These are phyloP conservation scores for Cherax quadricarinatus DNA, from an alignment of 1,140 invertebrate species.

Conservation along the genomic window DNA sequence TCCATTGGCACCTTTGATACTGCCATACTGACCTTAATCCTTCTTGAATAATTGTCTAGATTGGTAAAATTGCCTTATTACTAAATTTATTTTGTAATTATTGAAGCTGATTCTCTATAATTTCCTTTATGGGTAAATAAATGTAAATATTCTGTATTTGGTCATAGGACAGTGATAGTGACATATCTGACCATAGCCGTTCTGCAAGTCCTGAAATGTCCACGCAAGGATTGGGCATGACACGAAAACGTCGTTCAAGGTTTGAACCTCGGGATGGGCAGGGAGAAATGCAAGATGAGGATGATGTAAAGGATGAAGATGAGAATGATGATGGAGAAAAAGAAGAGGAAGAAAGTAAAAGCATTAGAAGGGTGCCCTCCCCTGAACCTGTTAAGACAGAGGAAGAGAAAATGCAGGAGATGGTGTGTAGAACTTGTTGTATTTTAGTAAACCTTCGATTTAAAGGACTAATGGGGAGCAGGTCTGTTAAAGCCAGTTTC, in stretches of 20 bases:
- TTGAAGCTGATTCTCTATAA: no score
- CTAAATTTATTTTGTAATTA: no score
- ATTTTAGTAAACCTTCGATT: no score
- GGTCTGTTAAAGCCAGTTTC: no score
- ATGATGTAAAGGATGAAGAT: slow-evolving; percentile 19
- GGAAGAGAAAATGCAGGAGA: slow-evolving; percentile 71
- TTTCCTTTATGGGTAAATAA: background rate
- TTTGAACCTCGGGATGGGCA: slow-evolving; percentile 39
- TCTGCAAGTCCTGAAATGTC: slow-evolving; percentile 30
- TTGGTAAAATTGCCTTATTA: no score
- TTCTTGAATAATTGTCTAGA: no score
- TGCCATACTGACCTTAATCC: no score
- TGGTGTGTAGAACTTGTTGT: slow-evolving; percentile 45
- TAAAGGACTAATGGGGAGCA: no score
- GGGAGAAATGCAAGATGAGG: slow-evolving; percentile 10
- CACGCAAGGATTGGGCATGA: slow-evolving; percentile 41
- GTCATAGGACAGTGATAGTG: slow-evolving; percentile 79
- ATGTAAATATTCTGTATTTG: background rate
- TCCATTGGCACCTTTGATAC: no score
- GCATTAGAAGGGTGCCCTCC: slow-evolving; percentile 46
- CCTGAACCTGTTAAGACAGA: slow-evolving; percentile 69
- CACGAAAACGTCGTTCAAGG: slow-evolving; percentile 46
- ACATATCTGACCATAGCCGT: slow-evolving; percentile 72
- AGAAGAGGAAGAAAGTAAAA: slow-evolving; percentile 26
- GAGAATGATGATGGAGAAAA: slow-evolving; percentile 49